A percentile compares a stretch with the other conserved stretches of the same genome.
phyloP scores from a whole-genome alignment of 2,113 vertebrate species.

The Perccottus glenii region DNA sequence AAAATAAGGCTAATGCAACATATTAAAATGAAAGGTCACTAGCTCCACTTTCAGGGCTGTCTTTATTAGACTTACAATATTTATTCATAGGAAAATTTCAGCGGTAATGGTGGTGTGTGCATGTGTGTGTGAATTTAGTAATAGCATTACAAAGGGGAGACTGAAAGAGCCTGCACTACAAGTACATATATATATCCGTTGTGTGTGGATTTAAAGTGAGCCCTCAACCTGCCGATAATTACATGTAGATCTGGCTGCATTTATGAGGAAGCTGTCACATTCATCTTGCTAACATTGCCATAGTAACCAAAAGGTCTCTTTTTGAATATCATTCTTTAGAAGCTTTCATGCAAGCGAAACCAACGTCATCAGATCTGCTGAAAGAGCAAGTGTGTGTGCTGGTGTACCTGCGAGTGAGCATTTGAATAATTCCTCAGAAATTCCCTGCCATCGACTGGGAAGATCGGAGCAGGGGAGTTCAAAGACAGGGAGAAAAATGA shows the following conservation, averaged over 20 bases:
- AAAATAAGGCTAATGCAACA: slow-evolving; percentile 2
- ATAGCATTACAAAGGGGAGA: neutral
- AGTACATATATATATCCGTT: slow-evolving; percentile 8
- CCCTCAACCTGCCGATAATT: slow-evolving; percentile 57
- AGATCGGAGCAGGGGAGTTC: slow-evolving; percentile 25
- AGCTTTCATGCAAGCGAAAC: slow-evolving; percentile 40
- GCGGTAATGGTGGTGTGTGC: neutral
- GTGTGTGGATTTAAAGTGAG: slow-evolving; percentile 44
- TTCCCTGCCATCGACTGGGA: slow-evolving; percentile 55
- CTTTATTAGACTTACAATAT: slow-evolving; percentile 26
- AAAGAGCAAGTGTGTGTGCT: slow-evolving; percentile 36
- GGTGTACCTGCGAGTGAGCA: slow-evolving; percentile 47
- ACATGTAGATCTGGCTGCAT: slow-evolving; percentile 48
- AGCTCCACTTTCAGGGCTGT: slow-evolving; percentile 22
- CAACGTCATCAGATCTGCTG: slow-evolving; percentile 56
- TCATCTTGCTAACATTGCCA: slow-evolving; percentile 65
- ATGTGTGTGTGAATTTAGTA: neutral
- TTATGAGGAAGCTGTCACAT: slow-evolving; percentile 55
- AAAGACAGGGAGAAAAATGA: slow-evolving; percentile 20
- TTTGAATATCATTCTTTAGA: slow-evolving; percentile 61
- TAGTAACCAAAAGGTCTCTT: slow-evolving; percentile 72
- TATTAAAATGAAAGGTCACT: slow-evolving; percentile 50
- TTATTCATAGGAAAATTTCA: slow-evolving; percentile 13
- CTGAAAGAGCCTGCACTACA: slow-evolving; percentile 4
- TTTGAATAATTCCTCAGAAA: slow-evolving; percentile 55